These are phyloP conservation scores for Drosophila azteca DNA, from an alignment of 1,140 invertebrate genomes.

Conservation along the genomic window DNA sequence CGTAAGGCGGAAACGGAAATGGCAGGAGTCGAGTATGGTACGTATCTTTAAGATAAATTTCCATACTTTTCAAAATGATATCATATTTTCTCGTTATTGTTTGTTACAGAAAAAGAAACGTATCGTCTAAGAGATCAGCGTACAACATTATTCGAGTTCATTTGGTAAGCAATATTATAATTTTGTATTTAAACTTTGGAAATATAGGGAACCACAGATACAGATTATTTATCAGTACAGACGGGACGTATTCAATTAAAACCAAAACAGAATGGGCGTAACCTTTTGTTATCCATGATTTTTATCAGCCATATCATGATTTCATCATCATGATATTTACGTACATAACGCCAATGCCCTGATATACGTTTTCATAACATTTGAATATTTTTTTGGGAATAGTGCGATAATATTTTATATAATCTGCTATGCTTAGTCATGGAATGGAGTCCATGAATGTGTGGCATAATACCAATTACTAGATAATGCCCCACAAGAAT, in stretches of 20 bases:
- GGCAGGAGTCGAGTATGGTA: too few relatives aligned
- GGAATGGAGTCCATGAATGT: conserved; percentile 11
- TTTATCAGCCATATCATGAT: background rate
- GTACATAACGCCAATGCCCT: conserved; percentile 26
- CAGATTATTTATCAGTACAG: too few relatives aligned
- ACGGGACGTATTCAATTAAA: conserved; percentile 3
- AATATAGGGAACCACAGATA: too few relatives aligned
- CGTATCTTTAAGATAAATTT: too few relatives aligned
- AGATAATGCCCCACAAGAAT: conserved; percentile 54
- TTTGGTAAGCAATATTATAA: too few relatives aligned
- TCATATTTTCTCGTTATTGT: too few relatives aligned
- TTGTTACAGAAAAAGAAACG: too few relatives aligned
- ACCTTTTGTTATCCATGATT: background rate
- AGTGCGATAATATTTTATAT: background rate
- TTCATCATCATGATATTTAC: conserved; percentile 18
- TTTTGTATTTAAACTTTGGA: too few relatives aligned
- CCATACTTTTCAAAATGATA: too few relatives aligned
- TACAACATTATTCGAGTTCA: too few relatives aligned
- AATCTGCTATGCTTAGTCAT: conserved; percentile 23
- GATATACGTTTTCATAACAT: conserved; percentile 4
- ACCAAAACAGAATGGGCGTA: conserved; percentile 1
- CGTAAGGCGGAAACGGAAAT: too few relatives aligned
- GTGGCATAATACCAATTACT: conserved; percentile 47
- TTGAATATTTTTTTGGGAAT: background rate
- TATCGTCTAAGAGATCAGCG: too few relatives aligned